Conservation (phyloP, 2,797 vertebrate species). For the Toxotes lorentzi region DNA sequence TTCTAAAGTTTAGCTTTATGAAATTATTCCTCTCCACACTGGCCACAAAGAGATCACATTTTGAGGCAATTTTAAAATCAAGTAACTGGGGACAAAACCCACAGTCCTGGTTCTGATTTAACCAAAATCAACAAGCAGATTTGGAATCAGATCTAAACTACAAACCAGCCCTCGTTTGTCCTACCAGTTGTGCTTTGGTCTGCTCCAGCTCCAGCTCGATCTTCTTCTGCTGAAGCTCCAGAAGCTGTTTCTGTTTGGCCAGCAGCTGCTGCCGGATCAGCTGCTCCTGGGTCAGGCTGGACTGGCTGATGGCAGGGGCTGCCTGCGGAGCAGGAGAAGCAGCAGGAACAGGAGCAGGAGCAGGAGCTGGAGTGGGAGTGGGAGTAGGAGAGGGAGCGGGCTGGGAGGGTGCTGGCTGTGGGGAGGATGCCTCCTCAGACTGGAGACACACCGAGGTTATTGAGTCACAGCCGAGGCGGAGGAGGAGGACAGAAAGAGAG, state of each 20-base stretch:
- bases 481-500: not conserved
- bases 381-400: slow-evolving; percentile 58
- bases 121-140: too few relatives aligned
- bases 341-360: slow-evolving; percentile 15
- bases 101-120: too few relatives aligned
- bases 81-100: too few relatives aligned
- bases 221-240: slow-evolving; percentile 99
- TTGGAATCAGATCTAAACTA: not conserved
- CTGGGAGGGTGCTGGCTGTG: slow-evolving; percentile 74
- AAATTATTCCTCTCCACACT: too few relatives aligned
- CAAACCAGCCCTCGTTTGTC: not conserved
- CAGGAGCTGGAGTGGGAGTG: rapidly evolving
- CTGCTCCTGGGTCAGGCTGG: slow-evolving; percentile 91
- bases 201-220: slow-evolving; percentile 98
- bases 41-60: too few relatives aligned
- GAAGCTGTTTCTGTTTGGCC: slow-evolving; percentile 97
- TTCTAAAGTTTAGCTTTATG: too few relatives aligned
- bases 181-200: slow-evolving; percentile 97
- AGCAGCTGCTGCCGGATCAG: slow-evolving; percentile 96
- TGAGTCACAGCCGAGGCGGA: too few relatives aligned
- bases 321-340: slow-evolving; percentile 44
- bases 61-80: too few relatives aligned
- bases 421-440: slow-evolving; percentile 75
- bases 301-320: slow-evolving; percentile 60
- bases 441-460: slow-evolving; percentile 28